These are phyloP conservation scores for Drosophila athabasca DNA, from an alignment of 1,140 invertebrate genomes.

Conservation along the genomic window DNA sequence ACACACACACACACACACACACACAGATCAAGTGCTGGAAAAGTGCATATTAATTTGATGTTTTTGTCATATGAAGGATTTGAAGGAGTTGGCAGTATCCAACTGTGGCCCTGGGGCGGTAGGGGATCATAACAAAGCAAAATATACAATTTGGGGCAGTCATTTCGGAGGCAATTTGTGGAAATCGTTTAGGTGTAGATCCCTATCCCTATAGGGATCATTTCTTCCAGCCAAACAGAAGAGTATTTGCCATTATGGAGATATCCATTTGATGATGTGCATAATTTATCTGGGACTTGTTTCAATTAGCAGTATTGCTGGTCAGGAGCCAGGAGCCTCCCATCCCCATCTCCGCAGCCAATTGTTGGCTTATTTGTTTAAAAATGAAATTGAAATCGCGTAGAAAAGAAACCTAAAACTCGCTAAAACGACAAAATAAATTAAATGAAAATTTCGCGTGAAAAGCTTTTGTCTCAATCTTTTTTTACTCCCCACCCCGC, in stretches of 20 bases:
- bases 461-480: slow-evolving; percentile 28
- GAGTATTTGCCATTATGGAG: no score
- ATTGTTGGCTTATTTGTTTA: slow-evolving; percentile 75
- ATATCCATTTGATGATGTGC: slow-evolving; percentile 10
- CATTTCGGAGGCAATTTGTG: background rate
- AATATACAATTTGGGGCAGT: background rate
- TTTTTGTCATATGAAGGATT: slow-evolving; percentile 56
- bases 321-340: slow-evolving; percentile 5
- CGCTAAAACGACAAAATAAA: slow-evolving; percentile 47
- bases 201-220: no score
- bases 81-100: background rate
- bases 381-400: slow-evolving; percentile 33
- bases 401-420: slow-evolving; percentile 42
- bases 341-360: slow-evolving; percentile 32
- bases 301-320: slow-evolving; percentile 17
- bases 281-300: slow-evolving; percentile 37
- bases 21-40: slow-evolving; percentile 35
- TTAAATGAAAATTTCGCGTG: slow-evolving; percentile 59
- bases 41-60: slow-evolving; percentile 69
- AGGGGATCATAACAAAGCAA: background rate
- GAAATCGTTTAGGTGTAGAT: background rate
- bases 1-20: slow-evolving; percentile 8
- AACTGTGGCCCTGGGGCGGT: slow-evolving; percentile 3
- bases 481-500: background rate
- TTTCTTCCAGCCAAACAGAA: background rate